phyloP scores from a whole-genome alignment of 2,797 vertebrate species.

The Heteromormyrus szaboi region DNA sequence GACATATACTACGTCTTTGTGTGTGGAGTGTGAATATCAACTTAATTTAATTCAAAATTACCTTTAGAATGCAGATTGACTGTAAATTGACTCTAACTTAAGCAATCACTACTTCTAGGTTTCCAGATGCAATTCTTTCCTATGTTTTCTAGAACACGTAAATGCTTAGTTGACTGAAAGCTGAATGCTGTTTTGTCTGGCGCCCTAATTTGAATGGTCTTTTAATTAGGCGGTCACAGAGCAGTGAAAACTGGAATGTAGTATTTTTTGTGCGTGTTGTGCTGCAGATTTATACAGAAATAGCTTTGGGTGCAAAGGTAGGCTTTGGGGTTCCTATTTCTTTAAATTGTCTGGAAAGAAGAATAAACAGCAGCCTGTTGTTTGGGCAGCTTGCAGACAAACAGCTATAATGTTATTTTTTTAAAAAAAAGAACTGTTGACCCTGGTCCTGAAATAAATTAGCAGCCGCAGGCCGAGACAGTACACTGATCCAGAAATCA shows the following conservation, averaged over 20 bases:
- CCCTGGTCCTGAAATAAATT: slow-evolving; percentile 39
- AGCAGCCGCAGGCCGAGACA: slow-evolving; percentile 16
- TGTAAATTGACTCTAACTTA: not conserved
- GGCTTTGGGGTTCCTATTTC: not conserved
- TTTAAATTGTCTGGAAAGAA: slow-evolving; percentile 16
- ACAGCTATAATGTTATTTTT: slow-evolving; percentile 22
- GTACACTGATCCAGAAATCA: not conserved
- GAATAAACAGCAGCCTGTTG: not conserved
- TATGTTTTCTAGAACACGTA: not conserved
- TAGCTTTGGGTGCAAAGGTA: not conserved
- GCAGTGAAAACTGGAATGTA: not conserved
- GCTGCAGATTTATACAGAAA: not conserved
- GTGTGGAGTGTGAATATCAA: not conserved
- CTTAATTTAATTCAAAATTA: not conserved
- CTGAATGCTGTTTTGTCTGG: not conserved
- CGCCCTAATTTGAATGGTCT: not conserved
- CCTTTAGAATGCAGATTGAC: not conserved
- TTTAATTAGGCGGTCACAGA: not conserved
- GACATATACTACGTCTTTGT: not conserved
- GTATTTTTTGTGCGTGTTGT: not conserved
- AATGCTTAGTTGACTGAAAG: not conserved
- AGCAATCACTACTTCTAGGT: not conserved
- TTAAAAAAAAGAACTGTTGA: slow-evolving; percentile 8
- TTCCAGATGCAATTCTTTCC: not conserved
- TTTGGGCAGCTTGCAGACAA: slow-evolving; percentile 30